Conservation (phyloP, 2,113 vertebrate species). For the Rana temporaria region DNA sequence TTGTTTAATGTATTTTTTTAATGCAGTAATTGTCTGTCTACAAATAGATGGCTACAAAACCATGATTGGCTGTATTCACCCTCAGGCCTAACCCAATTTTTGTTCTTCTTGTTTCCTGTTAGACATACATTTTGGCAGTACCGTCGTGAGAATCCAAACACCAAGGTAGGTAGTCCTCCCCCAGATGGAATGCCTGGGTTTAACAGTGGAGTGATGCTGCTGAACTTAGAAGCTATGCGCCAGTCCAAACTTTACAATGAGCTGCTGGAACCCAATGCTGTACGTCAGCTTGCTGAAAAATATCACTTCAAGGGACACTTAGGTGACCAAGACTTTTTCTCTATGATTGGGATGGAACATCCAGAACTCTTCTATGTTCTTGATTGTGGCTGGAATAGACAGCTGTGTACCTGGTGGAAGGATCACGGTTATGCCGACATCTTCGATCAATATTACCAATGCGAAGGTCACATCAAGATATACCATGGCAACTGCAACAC, state of each 20-base stretch:
- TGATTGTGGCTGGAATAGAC: constrained; percentile 92
- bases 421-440: constrained; percentile 91
- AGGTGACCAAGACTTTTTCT: constrained; percentile 98
- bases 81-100: neutral
- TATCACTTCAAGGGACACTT: constrained; percentile 94
- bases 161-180: constrained; percentile 86
- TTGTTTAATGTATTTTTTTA: too few relatives aligned
- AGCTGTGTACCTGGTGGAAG: constrained; percentile 97
- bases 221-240: constrained; percentile 90
- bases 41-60: too few relatives aligned
- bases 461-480: constrained; percentile 84
- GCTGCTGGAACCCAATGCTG: constrained; percentile 79
- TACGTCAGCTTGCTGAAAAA: constrained; percentile 83
- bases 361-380: constrained; percentile 87
- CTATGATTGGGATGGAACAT: constrained; percentile 96
- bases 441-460: constrained; percentile 90
- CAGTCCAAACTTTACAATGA: constrained; percentile 85
- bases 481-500: constrained; percentile 97
- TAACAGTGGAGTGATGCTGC: constrained; percentile 94
- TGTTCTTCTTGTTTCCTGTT: constrained; percentile 54
- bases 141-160: constrained; percentile 88
- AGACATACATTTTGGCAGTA: constrained; percentile 99
- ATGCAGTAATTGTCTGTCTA: too few relatives aligned
- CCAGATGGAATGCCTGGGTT: constrained; percentile 91
- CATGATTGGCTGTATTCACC: too few relatives aligned